Evolutionary conservation across 2,797 vertebrate species (phyloP).

Genomic region (Staurois parvus): DNA sequence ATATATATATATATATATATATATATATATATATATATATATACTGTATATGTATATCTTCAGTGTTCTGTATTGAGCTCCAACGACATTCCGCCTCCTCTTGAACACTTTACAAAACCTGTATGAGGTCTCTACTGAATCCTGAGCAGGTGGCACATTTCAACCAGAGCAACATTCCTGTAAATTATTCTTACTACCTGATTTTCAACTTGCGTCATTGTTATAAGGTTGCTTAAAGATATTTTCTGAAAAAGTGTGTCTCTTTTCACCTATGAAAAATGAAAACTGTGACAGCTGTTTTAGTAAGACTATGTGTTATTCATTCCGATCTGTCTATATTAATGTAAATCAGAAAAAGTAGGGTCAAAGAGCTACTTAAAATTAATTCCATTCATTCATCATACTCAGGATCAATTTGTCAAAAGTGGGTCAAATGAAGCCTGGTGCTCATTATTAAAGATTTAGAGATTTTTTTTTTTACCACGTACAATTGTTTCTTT

Average conservation of each 20-base stretch:
- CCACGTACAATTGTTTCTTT: too few relatives aligned
- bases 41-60: too few relatives aligned
- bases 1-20: too few relatives aligned
- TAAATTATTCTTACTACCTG: constrained; percentile 29
- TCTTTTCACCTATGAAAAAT: constrained; percentile 21
- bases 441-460: neutral
- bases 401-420: constrained; percentile 32
- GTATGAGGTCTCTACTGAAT: neutral
- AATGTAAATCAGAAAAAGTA: constrained; percentile 21
- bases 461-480: too few relatives aligned
- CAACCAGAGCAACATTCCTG: constrained; percentile 11
- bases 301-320: neutral
- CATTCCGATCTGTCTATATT: constrained; percentile 7
- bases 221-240: constrained; percentile 22
- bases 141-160: constrained; percentile 37
- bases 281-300: neutral
- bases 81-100: too few relatives aligned
- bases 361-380: neutral
- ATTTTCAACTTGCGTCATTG: constrained; percentile 26
- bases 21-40: too few relatives aligned
- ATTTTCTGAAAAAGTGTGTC: constrained; percentile 30
- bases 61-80: too few relatives aligned
- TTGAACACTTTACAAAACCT: neutral
- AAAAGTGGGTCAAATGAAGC: neutral
- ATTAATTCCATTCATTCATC: constrained; percentile 42